phyloP scores from a whole-genome alignment of 2,888 invertebrate genomes.

The Ophion obscuratus region DNA sequence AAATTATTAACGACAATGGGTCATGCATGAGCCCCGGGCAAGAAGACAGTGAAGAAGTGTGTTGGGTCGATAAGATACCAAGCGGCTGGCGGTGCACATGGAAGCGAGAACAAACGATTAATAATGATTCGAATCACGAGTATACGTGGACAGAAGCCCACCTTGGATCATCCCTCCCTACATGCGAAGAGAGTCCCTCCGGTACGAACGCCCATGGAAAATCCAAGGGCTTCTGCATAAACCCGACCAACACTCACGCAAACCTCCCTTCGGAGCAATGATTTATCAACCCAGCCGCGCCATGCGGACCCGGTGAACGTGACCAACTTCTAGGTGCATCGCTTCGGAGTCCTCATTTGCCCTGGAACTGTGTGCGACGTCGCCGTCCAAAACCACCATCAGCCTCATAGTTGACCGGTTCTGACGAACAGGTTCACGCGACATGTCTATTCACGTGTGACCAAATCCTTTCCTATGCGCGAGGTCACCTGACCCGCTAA shows the following conservation, averaged over 20 bases:
- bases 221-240: neutral
- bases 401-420: conserved; percentile 72
- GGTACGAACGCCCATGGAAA: neutral
- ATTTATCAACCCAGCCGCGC: conserved; percentile 62
- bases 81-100: neutral
- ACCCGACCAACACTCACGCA: neutral
- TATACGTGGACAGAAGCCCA: conserved; percentile 38
- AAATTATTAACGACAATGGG: conserved; percentile 62
- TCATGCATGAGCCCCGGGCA: neutral
- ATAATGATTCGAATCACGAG: conserved; percentile 66
- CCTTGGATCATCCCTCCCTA: neutral
- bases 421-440: conserved; percentile 78
- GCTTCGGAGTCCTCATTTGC: conserved; percentile 65
- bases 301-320: conserved; percentile 45
- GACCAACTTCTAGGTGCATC: conserved; percentile 62
- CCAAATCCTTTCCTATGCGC: conserved; percentile 58
- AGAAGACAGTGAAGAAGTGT: conserved; percentile 2
- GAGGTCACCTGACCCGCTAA: conserved; percentile 13
- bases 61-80: neutral
- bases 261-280: conserved; percentile 32
- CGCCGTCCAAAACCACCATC: conserved; percentile 77
- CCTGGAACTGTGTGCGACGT: conserved; percentile 73
- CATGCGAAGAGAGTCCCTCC: neutral
- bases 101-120: conserved; percentile 60
- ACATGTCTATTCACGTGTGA: conserved; percentile 75